Percentiles rank a stretch among this genome's conserved stretches.
Evolutionary conservation across 2,888 invertebrate species (phyloP).

Genomic region (Sinhomidia bicolor): DNA sequence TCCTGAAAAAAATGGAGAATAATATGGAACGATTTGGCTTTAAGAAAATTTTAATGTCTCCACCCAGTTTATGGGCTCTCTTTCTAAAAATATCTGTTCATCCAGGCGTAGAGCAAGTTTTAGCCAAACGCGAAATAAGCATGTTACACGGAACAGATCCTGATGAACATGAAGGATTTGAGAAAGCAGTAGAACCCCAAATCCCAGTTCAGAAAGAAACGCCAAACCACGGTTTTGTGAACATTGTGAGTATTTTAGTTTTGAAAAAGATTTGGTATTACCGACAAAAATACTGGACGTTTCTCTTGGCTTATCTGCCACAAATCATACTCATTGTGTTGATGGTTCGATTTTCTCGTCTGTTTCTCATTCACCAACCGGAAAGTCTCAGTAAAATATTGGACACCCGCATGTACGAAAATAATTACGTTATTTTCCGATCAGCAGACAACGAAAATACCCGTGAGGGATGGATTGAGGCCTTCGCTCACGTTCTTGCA

Average conservation of each 20-base stretch:
- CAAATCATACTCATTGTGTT: constrained; percentile 49
- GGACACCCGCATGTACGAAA: constrained; percentile 42
- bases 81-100: constrained; percentile 54
- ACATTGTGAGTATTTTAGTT: not conserved
- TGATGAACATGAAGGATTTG: constrained; percentile 40
- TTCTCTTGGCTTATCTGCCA: constrained; percentile 54
- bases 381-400: constrained; percentile 46
- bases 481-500: not conserved
- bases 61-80: constrained; percentile 57
- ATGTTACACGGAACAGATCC: constrained; percentile 11
- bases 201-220: not conserved
- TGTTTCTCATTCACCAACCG: constrained; percentile 55
- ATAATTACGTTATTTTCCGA: constrained; percentile 45
- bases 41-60: constrained; percentile 56
- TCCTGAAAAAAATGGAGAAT: constrained; percentile 64
- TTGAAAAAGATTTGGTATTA: constrained; percentile 66
- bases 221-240: not conserved
- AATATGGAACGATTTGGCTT: constrained; percentile 38
- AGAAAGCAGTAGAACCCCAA: constrained; percentile 5
- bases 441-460: constrained; percentile 63
- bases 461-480: constrained; percentile 47
- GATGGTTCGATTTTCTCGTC: not conserved
- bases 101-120: constrained; percentile 49
- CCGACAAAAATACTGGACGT: constrained; percentile 58
- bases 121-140: constrained; percentile 32